Conservation (phyloP, 1,140 invertebrate genomes). For the Zaprionus camerounensis region DNA sequence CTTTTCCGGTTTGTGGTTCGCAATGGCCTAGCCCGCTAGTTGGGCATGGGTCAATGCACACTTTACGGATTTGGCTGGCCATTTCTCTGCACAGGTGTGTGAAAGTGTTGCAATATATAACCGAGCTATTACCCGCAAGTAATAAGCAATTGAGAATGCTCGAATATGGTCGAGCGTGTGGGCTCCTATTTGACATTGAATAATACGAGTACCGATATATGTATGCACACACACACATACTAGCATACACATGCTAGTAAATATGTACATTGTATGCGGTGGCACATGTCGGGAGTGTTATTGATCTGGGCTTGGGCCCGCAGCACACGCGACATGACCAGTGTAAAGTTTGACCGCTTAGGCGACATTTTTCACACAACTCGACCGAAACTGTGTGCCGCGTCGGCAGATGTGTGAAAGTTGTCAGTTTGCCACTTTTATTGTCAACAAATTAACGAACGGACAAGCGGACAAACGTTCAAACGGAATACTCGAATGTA, state of each 20-base stretch:
- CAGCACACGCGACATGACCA: slow-evolving; percentile 15
- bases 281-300: slow-evolving; percentile 14
- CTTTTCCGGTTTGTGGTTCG: slow-evolving; percentile 61
- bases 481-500: slow-evolving; percentile 15
- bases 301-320: slow-evolving; percentile 43
- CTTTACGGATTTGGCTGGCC: slow-evolving; percentile 75
- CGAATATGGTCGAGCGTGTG: slow-evolving; percentile 27
- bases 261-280: slow-evolving; percentile 21
- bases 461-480: slow-evolving; percentile 18
- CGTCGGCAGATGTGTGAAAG: slow-evolving; percentile 71
- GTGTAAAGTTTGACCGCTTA: slow-evolving; percentile 13
- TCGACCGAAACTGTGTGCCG: slow-evolving; percentile 22
- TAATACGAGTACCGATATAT: slow-evolving; percentile 52
- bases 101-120: slow-evolving; percentile 72
- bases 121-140: slow-evolving; percentile 33
- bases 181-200: slow-evolving; percentile 67
- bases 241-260: slow-evolving; percentile 15
- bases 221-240: neutral
- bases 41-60: slow-evolving; percentile 75
- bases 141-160: slow-evolving; percentile 42
- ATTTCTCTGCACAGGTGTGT: slow-evolving; percentile 69
- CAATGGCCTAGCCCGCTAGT: slow-evolving; percentile 16
- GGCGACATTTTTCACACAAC: slow-evolving; percentile 43
- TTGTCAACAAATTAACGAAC: slow-evolving; percentile 76
- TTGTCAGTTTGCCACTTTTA: slow-evolving; percentile 75